A percentile compares a stretch with the other conserved stretches of the same genome.
Conservation (phyloP, 2,888 invertebrate species). For the Notodonta ziczac region DNA sequence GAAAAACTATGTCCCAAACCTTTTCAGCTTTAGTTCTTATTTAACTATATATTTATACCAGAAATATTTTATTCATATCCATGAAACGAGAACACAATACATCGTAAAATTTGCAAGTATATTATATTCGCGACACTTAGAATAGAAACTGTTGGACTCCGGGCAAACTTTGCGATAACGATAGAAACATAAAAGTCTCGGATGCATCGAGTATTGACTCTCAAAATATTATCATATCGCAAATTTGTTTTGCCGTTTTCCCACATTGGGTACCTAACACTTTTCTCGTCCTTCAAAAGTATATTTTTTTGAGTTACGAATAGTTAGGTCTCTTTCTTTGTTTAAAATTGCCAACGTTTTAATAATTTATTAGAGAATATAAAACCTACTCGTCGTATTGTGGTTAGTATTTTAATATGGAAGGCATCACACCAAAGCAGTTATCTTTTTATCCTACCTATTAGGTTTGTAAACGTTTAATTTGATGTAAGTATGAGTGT, state of each 20-base stretch:
- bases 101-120: constrained; percentile 50
- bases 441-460: too few species aligned
- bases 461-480: too few species aligned
- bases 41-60: constrained; percentile 18
- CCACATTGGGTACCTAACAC: neutral
- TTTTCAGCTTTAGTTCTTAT: constrained; percentile 5
- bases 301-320: too few species aligned
- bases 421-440: too few species aligned
- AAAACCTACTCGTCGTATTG: too few species aligned
- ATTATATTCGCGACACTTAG: constrained; percentile 38
- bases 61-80: constrained; percentile 43
- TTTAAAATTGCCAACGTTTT: too few species aligned
- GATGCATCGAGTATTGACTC: neutral
- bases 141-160: constrained; percentile 31
- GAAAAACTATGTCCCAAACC: neutral
- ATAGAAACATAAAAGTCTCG: neutral
- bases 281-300: neutral
- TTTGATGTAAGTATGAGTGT: too few species aligned
- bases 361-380: too few species aligned
- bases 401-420: too few species aligned
- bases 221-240: constrained; percentile 1
- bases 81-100: constrained; percentile 36
- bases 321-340: too few species aligned
- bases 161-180: neutral
- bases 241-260: neutral